Percentiles rank a stretch among this genome's conserved stretches.
Conservation (phyloP, 1,140 invertebrate genomes). For the Drosophila azteca region DNA sequence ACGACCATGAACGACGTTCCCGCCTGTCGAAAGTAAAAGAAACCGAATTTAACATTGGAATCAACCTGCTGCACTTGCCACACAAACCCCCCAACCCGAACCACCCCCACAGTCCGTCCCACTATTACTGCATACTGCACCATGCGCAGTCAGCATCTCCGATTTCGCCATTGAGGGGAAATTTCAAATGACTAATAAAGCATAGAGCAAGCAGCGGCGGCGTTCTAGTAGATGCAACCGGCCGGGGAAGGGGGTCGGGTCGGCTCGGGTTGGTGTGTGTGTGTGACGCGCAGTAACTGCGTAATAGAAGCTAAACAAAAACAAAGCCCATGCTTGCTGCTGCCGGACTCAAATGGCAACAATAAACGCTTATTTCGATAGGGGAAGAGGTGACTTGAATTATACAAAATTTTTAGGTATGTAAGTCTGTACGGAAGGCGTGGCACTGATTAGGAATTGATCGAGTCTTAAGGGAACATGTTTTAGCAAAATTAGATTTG, state of each 20-base stretch:
- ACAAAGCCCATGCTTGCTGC: constrained; percentile 14
- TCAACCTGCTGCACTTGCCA: neutral
- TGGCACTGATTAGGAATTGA: no score
- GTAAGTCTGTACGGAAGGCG: no score
- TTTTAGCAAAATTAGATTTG: neutral
- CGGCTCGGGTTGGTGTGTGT: neutral
- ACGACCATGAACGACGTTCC: constrained; percentile 84
- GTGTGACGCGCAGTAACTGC: no score
- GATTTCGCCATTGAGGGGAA: constrained; percentile 10
- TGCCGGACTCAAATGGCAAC: constrained; percentile 25
- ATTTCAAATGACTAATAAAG: constrained; percentile 1
- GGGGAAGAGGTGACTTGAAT: neutral
- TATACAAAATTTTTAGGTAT: no score
- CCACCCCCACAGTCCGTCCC: neutral
- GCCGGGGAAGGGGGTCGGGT: neutral
- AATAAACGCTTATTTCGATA: constrained; percentile 37
- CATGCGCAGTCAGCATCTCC: constrained; percentile 13
- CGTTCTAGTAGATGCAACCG: neutral
- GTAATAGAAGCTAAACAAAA: constrained; percentile 15
- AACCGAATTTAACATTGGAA: constrained; percentile 4
- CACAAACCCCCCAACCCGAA: neutral
- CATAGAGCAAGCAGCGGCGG: no score
- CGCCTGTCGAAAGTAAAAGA: constrained; percentile 30
- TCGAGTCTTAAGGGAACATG: no score
- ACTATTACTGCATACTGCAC: constrained; percentile 12